Evolutionary conservation across 1,140 invertebrate genomes (phyloP), one percentile per base, ranked within the genome.

Genomic region (Lasioglossum baleicum): DNA sequence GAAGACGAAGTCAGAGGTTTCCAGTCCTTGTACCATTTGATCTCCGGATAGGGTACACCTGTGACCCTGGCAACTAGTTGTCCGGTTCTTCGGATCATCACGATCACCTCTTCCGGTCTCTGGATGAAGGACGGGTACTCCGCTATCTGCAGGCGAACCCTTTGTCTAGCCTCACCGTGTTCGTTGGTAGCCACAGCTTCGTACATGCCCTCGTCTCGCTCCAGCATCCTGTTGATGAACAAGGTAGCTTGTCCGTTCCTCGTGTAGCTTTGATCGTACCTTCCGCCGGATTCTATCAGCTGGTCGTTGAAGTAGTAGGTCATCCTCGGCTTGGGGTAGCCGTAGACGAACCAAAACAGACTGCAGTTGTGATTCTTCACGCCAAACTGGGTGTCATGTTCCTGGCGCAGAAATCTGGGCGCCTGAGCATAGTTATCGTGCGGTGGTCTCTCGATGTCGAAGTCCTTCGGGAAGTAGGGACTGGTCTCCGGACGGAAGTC

Each of bases 1-100:
- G 95, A 94, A 0, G 97, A 97, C 3, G 96, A 92, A 2, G 96
- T 95, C 8, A 99, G 90, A 3, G 97, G 98, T 89, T 97, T 96
- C 98, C 98, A 99, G 91, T 99, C 98, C 93, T 99, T 99, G 93
- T 97, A 99, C 97, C 98, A 99, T 90, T 97, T 98, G n/a, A 99
- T 95, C 82, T 98, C 97, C 0, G 99, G 98, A 87, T 96, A 96
- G 0, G 99, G 99, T 74, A 97, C 95, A 15, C 98, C 99, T 42
- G 96, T 96, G 61, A 99, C 95, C 68, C 96, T 94, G 61, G 98
- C 98, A 89, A 97, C 96, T 48, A 99, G 93, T 66, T 95, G 94
- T 7, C 96, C 96, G 66, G 94, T 95, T 73, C 95, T 95, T 63
- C 97, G 93, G 5, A 96, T 90, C 94, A 97, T 95, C 11, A 97